Conservation (phyloP, 1,140 invertebrate genomes). For the Drosophila ficusphila region DNA sequence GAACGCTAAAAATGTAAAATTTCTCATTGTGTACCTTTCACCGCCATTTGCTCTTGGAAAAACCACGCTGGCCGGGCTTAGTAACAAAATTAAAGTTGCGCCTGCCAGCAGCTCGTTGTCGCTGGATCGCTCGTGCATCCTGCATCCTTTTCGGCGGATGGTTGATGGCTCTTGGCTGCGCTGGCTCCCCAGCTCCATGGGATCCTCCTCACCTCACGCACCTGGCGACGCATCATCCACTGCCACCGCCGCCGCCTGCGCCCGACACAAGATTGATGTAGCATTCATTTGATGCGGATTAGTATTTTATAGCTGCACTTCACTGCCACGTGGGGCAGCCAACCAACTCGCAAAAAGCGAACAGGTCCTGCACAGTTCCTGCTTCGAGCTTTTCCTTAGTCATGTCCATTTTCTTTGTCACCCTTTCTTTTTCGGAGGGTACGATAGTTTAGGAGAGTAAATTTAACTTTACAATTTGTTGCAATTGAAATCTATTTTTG, state of each 20-base stretch:
- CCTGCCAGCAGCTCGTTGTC: slow-evolving; percentile 45
- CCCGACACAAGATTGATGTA: slow-evolving; percentile 80
- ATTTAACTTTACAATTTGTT: neutral
- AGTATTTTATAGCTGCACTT: slow-evolving; percentile 82
- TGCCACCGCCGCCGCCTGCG: slow-evolving; percentile 51
- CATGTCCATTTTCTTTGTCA: neutral
- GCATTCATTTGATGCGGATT: slow-evolving; percentile 82
- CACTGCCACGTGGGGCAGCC: slow-evolving; percentile 48
- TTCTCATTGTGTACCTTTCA: neutral
- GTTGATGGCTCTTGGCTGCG: slow-evolving; percentile 16
- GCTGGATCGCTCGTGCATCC: slow-evolving; percentile 25
- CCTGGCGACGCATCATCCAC: slow-evolving; percentile 50
- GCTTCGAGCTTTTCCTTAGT: neutral
- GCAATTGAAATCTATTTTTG: no score
- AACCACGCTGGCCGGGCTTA: slow-evolving; percentile 41
- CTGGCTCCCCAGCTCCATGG: neutral
- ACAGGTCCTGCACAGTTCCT: slow-evolving; percentile 51
- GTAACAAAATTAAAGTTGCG: slow-evolving; percentile 78
- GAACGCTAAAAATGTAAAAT: neutral
- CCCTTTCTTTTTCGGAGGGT: neutral
- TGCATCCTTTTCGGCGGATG: slow-evolving; percentile 38
- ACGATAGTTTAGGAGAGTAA: neutral
- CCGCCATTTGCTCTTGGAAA: slow-evolving; percentile 1
- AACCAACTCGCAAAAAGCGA: slow-evolving; percentile 51
- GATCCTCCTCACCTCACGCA: slow-evolving; percentile 32